Conservation (phyloP, 2,113 vertebrate species). For the Pogona vitticeps region DNA sequence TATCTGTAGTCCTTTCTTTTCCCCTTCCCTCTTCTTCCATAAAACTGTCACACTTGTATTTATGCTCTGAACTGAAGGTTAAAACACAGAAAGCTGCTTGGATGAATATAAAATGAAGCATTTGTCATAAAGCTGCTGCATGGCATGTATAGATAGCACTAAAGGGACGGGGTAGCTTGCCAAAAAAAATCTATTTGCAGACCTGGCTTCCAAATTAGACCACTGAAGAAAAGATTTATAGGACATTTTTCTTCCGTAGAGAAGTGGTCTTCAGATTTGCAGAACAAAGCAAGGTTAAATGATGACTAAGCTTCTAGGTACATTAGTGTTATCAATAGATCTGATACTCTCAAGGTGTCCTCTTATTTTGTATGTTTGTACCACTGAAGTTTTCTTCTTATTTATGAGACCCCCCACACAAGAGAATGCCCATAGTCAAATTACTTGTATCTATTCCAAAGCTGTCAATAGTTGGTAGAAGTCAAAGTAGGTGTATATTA, state of each 20-base stretch:
- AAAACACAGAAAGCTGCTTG: conserved; percentile 59
- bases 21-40: conserved; percentile 14
- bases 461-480: not conserved
- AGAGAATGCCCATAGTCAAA: not conserved
- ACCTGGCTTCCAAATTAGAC: conserved; percentile 69
- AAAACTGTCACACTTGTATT: conserved; percentile 60
- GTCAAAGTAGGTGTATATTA: not conserved
- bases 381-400: not conserved
- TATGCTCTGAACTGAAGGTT: conserved; percentile 63
- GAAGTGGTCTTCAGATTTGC: conserved; percentile 53
- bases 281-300: conserved; percentile 59
- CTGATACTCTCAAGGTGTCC: not conserved
- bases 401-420: not conserved
- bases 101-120: conserved; percentile 65
- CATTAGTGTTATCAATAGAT: conserved; percentile 54
- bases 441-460: not conserved
- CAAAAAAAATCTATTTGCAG: conserved; percentile 54
- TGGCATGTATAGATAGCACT: conserved; percentile 70
- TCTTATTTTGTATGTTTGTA: not conserved
- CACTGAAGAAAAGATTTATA: conserved; percentile 63
- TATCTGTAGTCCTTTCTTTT: conserved; percentile 34
- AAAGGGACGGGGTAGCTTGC: conserved; percentile 57
- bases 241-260: conserved; percentile 20
- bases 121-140: conserved; percentile 69
- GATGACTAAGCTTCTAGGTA: conserved; percentile 25